Percentiles rank a stretch among this genome's conserved stretches.
phyloP scores from a whole-genome alignment of 2,113 vertebrate genomes.

The Stigmatopora nigra region DNA sequence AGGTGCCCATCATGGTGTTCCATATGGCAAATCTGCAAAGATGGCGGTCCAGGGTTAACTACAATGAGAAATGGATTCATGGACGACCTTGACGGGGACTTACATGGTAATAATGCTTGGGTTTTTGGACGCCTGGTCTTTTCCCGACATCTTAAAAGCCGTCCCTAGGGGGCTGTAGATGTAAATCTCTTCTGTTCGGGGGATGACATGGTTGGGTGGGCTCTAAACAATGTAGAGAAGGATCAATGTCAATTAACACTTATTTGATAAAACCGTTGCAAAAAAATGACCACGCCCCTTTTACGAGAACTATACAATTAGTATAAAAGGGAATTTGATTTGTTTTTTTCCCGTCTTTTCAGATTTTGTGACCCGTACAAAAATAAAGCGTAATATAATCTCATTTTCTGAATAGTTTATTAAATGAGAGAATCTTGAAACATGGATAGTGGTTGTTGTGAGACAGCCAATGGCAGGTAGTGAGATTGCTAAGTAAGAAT shows the following conservation, averaged over 20 bases:
- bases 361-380: too few species aligned
- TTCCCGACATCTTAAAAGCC: constrained; percentile 80
- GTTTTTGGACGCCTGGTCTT: constrained; percentile 77
- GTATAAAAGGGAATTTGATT: too few species aligned
- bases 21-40: constrained; percentile 89
- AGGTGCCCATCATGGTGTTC: constrained; percentile 99
- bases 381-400: too few species aligned
- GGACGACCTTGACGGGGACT: constrained; percentile 37
- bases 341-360: too few species aligned
- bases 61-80: neutral
- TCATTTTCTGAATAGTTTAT: too few species aligned
- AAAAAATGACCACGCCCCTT: too few species aligned
- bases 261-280: too few species aligned
- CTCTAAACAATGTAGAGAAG: constrained; percentile 61
- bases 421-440: too few species aligned
- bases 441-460: too few species aligned
- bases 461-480: too few species aligned
- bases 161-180: constrained; percentile 91
- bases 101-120: constrained; percentile 94
- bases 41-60: constrained; percentile 3
- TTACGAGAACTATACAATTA: neutral
- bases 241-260: neutral
- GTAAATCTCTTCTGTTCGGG: constrained; percentile 81
- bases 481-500: too few species aligned
- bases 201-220: constrained; percentile 93